These are phyloP conservation scores for Drosophila aldrichi DNA, from an alignment of 2,888 invertebrate species.

Conservation along the genomic window DNA sequence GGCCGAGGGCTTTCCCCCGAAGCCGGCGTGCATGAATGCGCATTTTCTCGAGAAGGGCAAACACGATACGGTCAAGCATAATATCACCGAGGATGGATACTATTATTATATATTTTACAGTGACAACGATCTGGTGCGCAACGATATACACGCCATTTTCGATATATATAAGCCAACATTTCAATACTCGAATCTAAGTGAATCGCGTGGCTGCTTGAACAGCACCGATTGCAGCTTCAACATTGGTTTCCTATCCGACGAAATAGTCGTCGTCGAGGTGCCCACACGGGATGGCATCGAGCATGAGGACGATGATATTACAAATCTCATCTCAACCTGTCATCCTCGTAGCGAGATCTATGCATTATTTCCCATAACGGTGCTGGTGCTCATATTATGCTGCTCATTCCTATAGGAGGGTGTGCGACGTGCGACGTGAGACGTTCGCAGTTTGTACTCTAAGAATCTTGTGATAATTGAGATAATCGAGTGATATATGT, in stretches of 20 bases:
- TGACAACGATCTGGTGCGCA: conserved; percentile 92
- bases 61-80: conserved; percentile 89
- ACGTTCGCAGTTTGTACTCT: conserved; percentile 16
- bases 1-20: conserved; percentile 90
- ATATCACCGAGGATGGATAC: conserved; percentile 91
- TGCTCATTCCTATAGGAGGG: conserved; percentile 91
- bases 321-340: conserved; percentile 91
- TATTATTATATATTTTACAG: conserved; percentile 96
- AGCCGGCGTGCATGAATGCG: conserved; percentile 89
- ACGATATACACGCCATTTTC: conserved; percentile 93
- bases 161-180: conserved; percentile 94
- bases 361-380: conserved; percentile 91
- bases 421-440: background rate
- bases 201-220: conserved; percentile 89
- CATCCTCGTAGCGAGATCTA: conserved; percentile 92
- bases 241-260: conserved; percentile 90
- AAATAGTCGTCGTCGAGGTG: conserved; percentile 93
- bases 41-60: conserved; percentile 89
- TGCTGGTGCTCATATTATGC: conserved; percentile 90
- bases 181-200: conserved; percentile 87
- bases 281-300: conserved; percentile 93
- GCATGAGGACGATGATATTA: conserved; percentile 90
- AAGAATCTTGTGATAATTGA: conserved; percentile 70
- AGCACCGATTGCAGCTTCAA: conserved; percentile 91
- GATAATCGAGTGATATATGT: conserved; percentile 65